Evolutionary conservation across 2,113 vertebrate genomes (phyloP).

Genomic region (Coturnix japonica): DNA sequence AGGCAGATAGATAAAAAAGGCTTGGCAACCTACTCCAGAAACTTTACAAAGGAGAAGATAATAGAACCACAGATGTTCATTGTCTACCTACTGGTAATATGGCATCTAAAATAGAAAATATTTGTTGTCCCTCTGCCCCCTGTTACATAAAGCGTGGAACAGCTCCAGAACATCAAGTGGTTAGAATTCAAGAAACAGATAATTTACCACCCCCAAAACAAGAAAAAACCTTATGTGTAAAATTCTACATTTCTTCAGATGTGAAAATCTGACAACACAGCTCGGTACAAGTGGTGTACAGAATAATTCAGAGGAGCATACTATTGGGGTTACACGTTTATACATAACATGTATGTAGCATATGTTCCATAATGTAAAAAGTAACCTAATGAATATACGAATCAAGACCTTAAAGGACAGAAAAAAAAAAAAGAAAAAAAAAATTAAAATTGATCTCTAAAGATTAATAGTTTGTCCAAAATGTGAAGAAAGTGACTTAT

Average conservation of each 20-base stretch:
- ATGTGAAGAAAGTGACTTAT: not conserved
- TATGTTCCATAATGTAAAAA: not conserved
- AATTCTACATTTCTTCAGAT: not conserved
- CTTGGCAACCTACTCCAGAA: not conserved
- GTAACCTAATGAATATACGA: not conserved
- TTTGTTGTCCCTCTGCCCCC: rapidly evolving
- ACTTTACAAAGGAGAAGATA: not conserved
- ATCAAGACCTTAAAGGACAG: not conserved
- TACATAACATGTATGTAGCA: not conserved
- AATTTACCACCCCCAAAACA: rapidly evolving
- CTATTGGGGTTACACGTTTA: not conserved
- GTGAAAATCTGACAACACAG: not conserved
- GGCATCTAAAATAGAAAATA: not conserved
- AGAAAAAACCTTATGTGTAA: not conserved
- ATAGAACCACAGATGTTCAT: not conserved
- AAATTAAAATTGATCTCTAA: not conserved
- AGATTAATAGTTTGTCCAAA: not conserved
- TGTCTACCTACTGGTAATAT: not conserved
- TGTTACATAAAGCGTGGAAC: not conserved
- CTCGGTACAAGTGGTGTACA: not conserved
- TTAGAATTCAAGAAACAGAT: not conserved
- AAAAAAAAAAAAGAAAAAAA: not conserved
- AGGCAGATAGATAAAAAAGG: rapidly evolving
- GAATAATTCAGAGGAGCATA: not conserved
- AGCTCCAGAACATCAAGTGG: rapidly evolving